Evolutionary conservation across 2,888 invertebrate species (phyloP).

Genomic region (Blomia tropicalis): DNA sequence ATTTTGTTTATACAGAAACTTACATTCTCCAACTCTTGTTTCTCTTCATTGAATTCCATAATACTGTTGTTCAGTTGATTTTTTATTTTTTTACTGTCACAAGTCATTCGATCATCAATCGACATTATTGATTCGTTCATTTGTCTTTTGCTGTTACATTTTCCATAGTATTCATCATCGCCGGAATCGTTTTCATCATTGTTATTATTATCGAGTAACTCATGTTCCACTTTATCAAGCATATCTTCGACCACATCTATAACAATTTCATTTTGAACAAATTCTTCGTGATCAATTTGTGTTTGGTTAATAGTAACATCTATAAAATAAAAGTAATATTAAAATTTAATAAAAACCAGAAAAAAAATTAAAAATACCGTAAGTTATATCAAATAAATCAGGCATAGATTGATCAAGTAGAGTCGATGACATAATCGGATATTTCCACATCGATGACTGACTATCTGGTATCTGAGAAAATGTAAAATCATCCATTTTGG

Average conservation of each 20-base stretch:
- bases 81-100: neutral
- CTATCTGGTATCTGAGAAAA: no score
- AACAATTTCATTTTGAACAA: neutral
- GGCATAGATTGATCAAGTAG: no score
- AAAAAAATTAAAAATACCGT: neutral
- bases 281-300: neutral
- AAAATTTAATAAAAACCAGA: neutral
- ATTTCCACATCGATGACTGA: no score
- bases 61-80: neutral
- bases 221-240: neutral
- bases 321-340: neutral
- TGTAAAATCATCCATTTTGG: no score
- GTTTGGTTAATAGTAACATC: neutral
- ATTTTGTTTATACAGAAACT: no score
- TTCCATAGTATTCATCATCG: neutral
- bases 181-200: neutral
- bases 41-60: neutral
- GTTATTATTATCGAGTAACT: neutral
- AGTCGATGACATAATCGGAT: no score
- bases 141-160: neutral
- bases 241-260: neutral
- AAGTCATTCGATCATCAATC: neutral
- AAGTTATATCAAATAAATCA: no score
- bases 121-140: neutral
- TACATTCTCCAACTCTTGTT: neutral